Base-by-base conservation (phyloP, 2,888 invertebrate genomes). In the Tricholauxania praeusta region DNA sequence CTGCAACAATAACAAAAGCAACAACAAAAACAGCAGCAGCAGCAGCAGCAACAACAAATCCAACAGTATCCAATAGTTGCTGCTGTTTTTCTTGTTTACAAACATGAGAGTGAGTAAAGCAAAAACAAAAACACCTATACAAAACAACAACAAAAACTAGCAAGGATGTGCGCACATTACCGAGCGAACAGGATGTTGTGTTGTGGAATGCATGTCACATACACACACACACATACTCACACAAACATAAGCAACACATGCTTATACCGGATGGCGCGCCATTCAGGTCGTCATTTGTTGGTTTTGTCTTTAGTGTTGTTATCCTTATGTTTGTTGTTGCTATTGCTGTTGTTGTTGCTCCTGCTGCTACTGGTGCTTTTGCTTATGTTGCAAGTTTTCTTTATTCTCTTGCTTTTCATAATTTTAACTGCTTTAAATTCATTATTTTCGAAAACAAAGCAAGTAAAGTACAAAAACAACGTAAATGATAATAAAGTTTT, bases 191-290 rank as follows among this genome's bases (percentile, higher is more conserved):
- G 49, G 49, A 49, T 51, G 64, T 64, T 22, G 17, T 62, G 62
- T 10, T 39, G 39, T 39, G 39, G 39, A 39, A 39, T 39, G 39
- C 39, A 10, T 62, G 62, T 39, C 55, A 55, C 55, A n/a, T 12
- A 55, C 55, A 12, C 53, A 53, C 53, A n/a, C 53, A 53, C 53
- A 15, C 12, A 4, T 4, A 4, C 55, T 15, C 55, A 55, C 55
- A 55, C 55, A 17, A 55, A 6, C 55, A 55, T 17, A 53, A 39
- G 39, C 39, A 39, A 53, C 53, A 15, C 59, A 60, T 28, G 22
- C 59, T 22, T n/a, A 48, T 48, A 49, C 22, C 64, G 64, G 64
- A 64, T 19, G 64, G 49, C 64, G 64, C 51, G 64, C 64, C 49
- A 64, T 64, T 64, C 49, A 22, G 51, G 64, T 64, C 51, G 48